phyloP scores from a whole-genome alignment of 1,140 invertebrate genomes.

The Plectrocnemia conspersa region DNA sequence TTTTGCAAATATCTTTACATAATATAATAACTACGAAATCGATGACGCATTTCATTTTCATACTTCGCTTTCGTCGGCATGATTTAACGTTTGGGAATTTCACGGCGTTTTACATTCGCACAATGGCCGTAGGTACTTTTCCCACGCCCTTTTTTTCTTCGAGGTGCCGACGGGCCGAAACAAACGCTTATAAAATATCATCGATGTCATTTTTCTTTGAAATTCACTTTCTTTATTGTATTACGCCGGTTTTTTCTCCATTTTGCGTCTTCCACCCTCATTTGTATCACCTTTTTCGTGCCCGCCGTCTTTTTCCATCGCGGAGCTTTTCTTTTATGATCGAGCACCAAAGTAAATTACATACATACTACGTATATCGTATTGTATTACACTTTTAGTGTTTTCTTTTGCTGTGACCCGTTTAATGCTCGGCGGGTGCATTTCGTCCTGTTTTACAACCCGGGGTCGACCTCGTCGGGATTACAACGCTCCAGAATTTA shows the following conservation, averaged over 20 bases:
- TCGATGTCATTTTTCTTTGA: slow-evolving; percentile 25
- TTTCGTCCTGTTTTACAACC: slow-evolving; percentile 4
- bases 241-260: slow-evolving; percentile 17
- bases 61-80: too few species aligned
- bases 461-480: background rate
- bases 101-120: too few species aligned
- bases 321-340: slow-evolving; percentile 4
- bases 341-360: too few species aligned
- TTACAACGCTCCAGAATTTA: slow-evolving; percentile 17
- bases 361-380: too few species aligned
- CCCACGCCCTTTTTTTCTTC: background rate
- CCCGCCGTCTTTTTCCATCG: too few species aligned
- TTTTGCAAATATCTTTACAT: too few species aligned
- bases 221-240: slow-evolving; percentile 22
- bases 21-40: too few species aligned
- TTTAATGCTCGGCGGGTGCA: background rate
- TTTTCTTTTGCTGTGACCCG: too few species aligned
- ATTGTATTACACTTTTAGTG: too few species aligned
- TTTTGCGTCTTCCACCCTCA: slow-evolving; percentile 19
- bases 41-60: too few species aligned
- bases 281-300: slow-evolving; percentile 20
- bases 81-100: too few species aligned
- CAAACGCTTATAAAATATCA: slow-evolving; percentile 14
- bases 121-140: too few species aligned
- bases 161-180: background rate